These are phyloP conservation scores for Blastobasis lacticolella DNA, from an alignment of 2,888 invertebrate genomes.

Conservation along the genomic window DNA sequence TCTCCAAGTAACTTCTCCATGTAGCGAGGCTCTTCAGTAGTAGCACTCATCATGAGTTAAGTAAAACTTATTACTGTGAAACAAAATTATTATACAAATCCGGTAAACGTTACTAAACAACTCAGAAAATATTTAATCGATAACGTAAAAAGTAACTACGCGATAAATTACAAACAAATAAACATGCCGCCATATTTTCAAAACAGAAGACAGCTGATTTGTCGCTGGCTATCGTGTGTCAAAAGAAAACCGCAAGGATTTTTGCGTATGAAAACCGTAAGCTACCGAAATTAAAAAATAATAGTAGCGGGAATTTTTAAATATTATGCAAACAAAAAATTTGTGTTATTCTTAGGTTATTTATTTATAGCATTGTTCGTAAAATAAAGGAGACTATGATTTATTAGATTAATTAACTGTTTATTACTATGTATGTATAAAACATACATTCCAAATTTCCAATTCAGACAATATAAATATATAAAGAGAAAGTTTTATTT, in stretches of 20 bases:
- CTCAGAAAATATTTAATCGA: conserved; percentile 24
- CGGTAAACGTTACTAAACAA: conserved; percentile 14
- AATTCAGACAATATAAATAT: too few relatives aligned
- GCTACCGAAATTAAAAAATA: not conserved
- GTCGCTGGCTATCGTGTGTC: conserved; percentile 7
- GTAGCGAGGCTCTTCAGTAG: conserved; percentile 44
- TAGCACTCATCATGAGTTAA: conserved; percentile 31
- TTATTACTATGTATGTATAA: too few relatives aligned
- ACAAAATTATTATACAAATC: conserved; percentile 12
- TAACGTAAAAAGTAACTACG: conserved; percentile 12
- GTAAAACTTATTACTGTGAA: not conserved
- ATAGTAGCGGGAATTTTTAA: not conserved
- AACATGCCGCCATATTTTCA: conserved; percentile 30
- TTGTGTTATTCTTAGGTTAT: too few relatives aligned
- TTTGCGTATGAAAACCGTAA: not conserved
- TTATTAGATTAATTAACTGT: too few relatives aligned
- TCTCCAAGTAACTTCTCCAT: conserved; percentile 78
- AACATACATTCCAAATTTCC: too few relatives aligned
- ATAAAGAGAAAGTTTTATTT: too few relatives aligned
- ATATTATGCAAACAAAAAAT: too few relatives aligned
- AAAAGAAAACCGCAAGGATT: too few relatives aligned
- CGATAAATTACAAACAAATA: conserved; percentile 12
- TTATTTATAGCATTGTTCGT: too few relatives aligned
- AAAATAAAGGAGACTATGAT: too few relatives aligned
- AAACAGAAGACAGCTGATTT: conserved; percentile 27